These are phyloP conservation scores for Cryptocephalus primarius DNA, from an alignment of 2,888 invertebrate species.

Conservation along the genomic window DNA sequence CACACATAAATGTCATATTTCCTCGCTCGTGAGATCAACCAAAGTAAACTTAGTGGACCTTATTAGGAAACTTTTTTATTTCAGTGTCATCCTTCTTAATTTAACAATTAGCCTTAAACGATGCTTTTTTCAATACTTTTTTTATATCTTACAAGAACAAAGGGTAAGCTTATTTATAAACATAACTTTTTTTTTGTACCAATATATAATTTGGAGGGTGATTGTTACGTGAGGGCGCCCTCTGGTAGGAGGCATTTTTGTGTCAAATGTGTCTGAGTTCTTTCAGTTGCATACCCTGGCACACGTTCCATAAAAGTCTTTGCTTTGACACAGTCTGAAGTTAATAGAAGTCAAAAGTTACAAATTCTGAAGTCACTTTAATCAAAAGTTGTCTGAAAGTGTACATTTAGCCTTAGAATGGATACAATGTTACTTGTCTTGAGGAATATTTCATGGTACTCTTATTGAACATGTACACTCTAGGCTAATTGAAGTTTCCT, in stretches of 20 bases:
- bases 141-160: constrained; percentile 13
- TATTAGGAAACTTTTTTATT: no score
- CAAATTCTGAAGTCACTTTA: no score
- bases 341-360: no score
- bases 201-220: not conserved
- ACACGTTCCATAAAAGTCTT: not conserved
- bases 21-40: constrained; percentile 21
- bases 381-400: no score
- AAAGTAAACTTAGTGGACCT: constrained; percentile 29
- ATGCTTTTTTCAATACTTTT: constrained; percentile 7
- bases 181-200: not conserved
- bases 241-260: not conserved
- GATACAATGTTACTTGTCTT: no score
- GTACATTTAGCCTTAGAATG: no score
- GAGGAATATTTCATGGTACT: no score
- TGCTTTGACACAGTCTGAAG: no score
- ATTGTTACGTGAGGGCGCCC: not conserved
- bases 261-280: not conserved
- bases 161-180: constrained; percentile 9
- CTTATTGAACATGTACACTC: no score
- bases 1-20: no score
- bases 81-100: not conserved
- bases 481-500: no score
- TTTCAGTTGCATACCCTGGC: not conserved
- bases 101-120: no score